A percentile compares a stretch with the other conserved stretches of the same genome.
Conservation (phyloP, 1,140 invertebrate species). For the Saxidomus purpurata region DNA sequence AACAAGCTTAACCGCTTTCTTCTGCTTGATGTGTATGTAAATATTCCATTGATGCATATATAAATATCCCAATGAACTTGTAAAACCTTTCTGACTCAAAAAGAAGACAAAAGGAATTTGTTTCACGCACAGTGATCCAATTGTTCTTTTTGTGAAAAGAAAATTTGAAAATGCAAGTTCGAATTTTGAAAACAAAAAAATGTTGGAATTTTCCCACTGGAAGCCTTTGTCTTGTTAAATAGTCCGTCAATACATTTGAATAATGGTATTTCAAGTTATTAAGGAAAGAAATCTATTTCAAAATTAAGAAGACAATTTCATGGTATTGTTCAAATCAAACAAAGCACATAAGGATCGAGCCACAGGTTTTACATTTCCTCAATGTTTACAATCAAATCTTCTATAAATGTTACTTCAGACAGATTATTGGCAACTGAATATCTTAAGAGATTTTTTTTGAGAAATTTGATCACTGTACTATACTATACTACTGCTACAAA, state of each 20-base stretch:
- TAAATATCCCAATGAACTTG: not conserved
- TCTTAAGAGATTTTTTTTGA: no score
- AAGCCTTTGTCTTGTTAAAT: constrained; percentile 6
- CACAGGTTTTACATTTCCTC: not conserved
- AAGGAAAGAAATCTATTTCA: no score
- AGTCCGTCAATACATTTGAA: no score
- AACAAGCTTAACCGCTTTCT: no score
- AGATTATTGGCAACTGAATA: no score
- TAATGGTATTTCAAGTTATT: no score
- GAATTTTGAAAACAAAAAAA: not conserved
- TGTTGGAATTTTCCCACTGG: not conserved
- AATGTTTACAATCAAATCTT: not conserved
- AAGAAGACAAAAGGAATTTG: constrained; percentile 4
- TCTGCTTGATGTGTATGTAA: no score
- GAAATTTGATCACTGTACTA: no score
- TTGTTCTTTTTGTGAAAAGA: not conserved
- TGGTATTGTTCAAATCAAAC: not conserved
- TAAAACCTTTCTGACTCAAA: not conserved
- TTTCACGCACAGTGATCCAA: not conserved
- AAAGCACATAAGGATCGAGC: not conserved
- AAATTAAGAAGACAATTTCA: not conserved
- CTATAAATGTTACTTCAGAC: not conserved
- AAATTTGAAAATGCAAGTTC: not conserved
- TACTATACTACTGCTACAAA: no score
- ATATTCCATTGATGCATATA: no score